Evolutionary conservation across 2,888 invertebrate species (phyloP), one percentile per base, ranked within the genome.

Genomic region (Orthosia gothica): DNA sequence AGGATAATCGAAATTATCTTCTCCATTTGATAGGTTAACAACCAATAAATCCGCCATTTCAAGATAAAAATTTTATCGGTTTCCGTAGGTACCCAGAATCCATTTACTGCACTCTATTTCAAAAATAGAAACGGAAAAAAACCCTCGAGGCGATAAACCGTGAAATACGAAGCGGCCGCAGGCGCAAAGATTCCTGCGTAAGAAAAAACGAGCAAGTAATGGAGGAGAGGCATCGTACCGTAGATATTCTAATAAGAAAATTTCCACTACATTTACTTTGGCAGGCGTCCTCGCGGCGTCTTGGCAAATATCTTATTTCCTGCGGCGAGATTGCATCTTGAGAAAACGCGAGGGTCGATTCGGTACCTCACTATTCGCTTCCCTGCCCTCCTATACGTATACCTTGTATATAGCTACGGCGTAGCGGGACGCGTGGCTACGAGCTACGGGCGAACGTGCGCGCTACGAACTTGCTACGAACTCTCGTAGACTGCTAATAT

Each of bases 301-400:
- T 96, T 95, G 93, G 96, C 96, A 96, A 96, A 97, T 96, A 96
- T 96, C 96, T 96, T 96, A 97, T 96, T 97, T 96, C 97, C 96
- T 96, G 96, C 92, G 95, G 95, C 95, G 95, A 96, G 96, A 96
- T 97, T 96, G 97, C 96, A 96, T 96, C 96, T 96, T 96, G 96
- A 96, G 96, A 96, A 96, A 96, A 95, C 95, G 95, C 95, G 95
- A 93, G 95, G 95, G 95, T 95, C 93, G 94, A 93, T 92, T 93
- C 92, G 90, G 92, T 91, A 88, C 91, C 93, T 94, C 93, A 95
- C 95, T 95, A 96, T 94, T 95, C 93, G 93, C 94, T 94, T 93
- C 95, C 93, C 93, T 90, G 90, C 92, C 92, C 92, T 89, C 84
- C 78, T 76, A 74, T 78, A 81, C 83, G 72, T 83, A 82, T 78